These are phyloP conservation scores for Salvator merianae DNA, from an alignment of 2,113 vertebrate genomes.

Conservation along the genomic window DNA sequence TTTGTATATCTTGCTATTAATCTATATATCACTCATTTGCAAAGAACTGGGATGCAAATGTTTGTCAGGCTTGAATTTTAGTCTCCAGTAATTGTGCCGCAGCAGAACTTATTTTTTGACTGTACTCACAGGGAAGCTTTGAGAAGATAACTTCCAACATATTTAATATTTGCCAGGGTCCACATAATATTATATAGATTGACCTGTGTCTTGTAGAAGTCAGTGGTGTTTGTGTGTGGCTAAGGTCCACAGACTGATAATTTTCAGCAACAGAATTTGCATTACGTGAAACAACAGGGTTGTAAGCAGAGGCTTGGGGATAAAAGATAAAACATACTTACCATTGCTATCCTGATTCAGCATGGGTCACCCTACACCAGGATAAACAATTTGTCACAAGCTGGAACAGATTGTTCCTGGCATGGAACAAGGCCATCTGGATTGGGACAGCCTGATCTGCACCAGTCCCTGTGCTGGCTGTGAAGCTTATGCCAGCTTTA, in stretches of 20 bases:
- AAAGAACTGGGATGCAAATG: background rate
- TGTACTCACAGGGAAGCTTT: background rate
- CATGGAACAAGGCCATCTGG: no score
- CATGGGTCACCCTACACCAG: no score
- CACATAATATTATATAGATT: background rate
- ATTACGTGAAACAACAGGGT: background rate
- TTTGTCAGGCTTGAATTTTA: background rate
- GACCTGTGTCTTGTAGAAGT: background rate
- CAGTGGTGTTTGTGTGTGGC: background rate
- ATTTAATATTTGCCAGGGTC: background rate
- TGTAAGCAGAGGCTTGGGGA: background rate
- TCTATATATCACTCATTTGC: slow-evolving; percentile 6
- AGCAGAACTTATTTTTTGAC: background rate
- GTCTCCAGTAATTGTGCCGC: background rate
- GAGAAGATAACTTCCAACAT: background rate
- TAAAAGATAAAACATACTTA: background rate
- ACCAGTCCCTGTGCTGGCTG: no score
- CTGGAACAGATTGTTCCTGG: no score
- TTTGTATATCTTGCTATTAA: background rate
- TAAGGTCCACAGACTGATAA: background rate
- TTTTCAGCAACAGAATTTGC: background rate
- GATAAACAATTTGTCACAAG: no score
- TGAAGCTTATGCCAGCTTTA: no score
- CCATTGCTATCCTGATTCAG: no score
- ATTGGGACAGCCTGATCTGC: no score